Evolutionary conservation across 2,113 vertebrate genomes (phyloP).

Genomic region (Engraulis encrasicolus): DNA sequence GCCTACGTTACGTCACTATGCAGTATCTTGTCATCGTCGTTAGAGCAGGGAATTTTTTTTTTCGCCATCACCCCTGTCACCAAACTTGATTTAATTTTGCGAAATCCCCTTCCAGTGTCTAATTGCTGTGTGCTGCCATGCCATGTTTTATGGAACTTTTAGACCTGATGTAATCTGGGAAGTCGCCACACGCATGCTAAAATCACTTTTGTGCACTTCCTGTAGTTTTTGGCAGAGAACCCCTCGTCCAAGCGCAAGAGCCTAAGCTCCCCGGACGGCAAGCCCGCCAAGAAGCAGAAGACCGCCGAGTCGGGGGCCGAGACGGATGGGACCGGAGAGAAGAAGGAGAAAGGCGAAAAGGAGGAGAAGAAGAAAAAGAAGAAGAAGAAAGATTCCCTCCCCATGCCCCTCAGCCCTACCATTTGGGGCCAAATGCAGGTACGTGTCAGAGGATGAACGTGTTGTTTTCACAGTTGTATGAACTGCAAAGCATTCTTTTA

Average conservation of each 20-base stretch:
- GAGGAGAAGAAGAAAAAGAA: conserved; percentile 69
- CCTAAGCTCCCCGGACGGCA: conserved; percentile 84
- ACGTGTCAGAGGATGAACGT: not conserved
- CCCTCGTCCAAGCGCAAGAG: conserved; percentile 89
- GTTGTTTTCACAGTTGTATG: not conserved
- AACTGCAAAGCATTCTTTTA: not conserved
- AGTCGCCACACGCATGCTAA: not conserved
- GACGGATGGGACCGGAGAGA: conserved; percentile 29
- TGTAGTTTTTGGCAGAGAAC: conserved; percentile 92
- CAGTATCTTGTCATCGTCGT: too few relatives aligned
- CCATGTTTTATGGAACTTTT: too few relatives aligned
- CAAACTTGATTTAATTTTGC: too few relatives aligned
- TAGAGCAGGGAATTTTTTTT: too few relatives aligned
- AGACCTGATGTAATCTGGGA: not conserved
- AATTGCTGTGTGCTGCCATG: too few relatives aligned
- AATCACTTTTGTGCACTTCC: not conserved
- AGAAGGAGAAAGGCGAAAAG: conserved; percentile 59
- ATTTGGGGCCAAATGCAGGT: conserved; percentile 91
- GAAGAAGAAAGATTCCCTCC: conserved; percentile 74
- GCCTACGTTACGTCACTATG: too few relatives aligned
- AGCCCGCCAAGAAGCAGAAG: conserved; percentile 85
- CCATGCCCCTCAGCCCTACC: conserved; percentile 84
- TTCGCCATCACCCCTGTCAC: too few relatives aligned
- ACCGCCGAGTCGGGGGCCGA: conserved; percentile 66
- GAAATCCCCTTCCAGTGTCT: too few relatives aligned